Percentiles rank a stretch among this genome's conserved stretches.
These are phyloP conservation scores for Drosophila helvetica DNA, from an alignment of 2,888 invertebrate genomes.

Conservation along the genomic window DNA sequence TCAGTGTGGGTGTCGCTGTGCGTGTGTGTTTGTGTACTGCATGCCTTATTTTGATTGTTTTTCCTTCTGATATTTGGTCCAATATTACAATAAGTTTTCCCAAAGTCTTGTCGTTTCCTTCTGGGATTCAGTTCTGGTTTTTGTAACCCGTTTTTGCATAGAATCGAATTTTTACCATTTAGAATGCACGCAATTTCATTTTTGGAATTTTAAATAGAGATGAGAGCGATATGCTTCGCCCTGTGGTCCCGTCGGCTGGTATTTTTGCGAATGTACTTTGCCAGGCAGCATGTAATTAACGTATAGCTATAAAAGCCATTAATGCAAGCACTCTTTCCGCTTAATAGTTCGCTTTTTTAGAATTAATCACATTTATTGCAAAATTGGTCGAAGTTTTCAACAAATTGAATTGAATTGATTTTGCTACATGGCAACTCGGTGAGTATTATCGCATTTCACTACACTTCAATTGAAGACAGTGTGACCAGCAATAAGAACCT, in stretches of 20 bases:
- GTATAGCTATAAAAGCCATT: not conserved
- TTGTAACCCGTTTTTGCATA: not conserved
- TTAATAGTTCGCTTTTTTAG: not conserved
- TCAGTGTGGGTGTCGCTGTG: not conserved
- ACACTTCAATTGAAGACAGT: not conserved
- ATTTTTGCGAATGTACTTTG: not conserved
- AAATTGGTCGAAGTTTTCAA: not conserved
- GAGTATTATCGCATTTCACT: not conserved
- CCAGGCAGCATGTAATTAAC: not conserved
- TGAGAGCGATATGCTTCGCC: constrained; percentile 32
- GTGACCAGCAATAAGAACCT: no score
- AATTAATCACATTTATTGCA: not conserved
- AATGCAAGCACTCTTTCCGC: not conserved
- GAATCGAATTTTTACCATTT: constrained; percentile 25
- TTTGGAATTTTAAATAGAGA: constrained; percentile 38
- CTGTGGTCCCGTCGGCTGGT: constrained; percentile 1
- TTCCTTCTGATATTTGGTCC: constrained; percentile 12
- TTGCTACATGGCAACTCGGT: not conserved
- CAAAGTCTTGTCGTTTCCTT: not conserved
- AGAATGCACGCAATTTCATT: constrained; percentile 48
- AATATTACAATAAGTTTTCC: not conserved
- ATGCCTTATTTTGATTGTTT: constrained; percentile 29
- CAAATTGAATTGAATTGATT: not conserved
- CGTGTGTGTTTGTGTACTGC: not conserved
- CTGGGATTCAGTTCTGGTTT: not conserved